phyloP scores from a whole-genome alignment of 2,113 vertebrate species.

The Ophthalmolycus amberensis region DNA sequence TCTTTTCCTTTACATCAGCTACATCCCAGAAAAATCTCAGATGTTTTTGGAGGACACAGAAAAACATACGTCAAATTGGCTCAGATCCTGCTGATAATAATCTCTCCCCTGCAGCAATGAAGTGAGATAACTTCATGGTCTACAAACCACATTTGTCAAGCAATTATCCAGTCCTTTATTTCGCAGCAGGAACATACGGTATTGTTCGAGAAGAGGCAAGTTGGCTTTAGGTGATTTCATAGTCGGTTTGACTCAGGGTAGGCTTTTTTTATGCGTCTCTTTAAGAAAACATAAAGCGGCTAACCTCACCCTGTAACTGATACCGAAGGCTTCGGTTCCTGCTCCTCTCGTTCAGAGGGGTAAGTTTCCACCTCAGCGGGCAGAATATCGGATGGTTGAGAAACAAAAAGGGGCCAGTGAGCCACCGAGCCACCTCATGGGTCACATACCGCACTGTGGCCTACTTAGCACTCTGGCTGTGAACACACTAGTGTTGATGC shows the following conservation, averaged over 20 bases:
- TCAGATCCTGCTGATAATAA: constrained; percentile 41
- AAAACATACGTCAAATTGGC: constrained; percentile 33
- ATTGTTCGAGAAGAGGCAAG: neutral
- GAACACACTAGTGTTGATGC: constrained; percentile 62
- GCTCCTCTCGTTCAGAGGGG: constrained; percentile 44
- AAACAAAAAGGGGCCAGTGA: constrained; percentile 74
- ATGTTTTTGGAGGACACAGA: neutral
- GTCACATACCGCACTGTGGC: constrained; percentile 75
- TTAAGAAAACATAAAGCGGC: constrained; percentile 43
- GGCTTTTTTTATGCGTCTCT: constrained; percentile 6
- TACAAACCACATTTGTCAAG: constrained; percentile 53
- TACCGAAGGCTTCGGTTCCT: constrained; percentile 52
- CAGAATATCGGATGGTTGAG: constrained; percentile 75
- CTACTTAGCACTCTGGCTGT: constrained; percentile 74
- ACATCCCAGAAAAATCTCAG: neutral
- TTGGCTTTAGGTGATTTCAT: constrained; percentile 35
- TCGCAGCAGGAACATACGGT: constrained; percentile 4
- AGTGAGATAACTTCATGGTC: constrained; percentile 38
- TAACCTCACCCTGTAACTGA: constrained; percentile 56
- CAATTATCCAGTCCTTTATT: constrained; percentile 56
- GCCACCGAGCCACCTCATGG: constrained; percentile 59
- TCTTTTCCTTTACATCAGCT: neutral
- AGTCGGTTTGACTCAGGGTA: constrained; percentile 13
- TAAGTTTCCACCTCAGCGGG: constrained; percentile 73
- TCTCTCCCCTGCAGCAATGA: constrained; percentile 45